These are phyloP conservation scores for Paramormyrops kingsleyae DNA, from an alignment of 2,113 vertebrate genomes.

Conservation along the genomic window DNA sequence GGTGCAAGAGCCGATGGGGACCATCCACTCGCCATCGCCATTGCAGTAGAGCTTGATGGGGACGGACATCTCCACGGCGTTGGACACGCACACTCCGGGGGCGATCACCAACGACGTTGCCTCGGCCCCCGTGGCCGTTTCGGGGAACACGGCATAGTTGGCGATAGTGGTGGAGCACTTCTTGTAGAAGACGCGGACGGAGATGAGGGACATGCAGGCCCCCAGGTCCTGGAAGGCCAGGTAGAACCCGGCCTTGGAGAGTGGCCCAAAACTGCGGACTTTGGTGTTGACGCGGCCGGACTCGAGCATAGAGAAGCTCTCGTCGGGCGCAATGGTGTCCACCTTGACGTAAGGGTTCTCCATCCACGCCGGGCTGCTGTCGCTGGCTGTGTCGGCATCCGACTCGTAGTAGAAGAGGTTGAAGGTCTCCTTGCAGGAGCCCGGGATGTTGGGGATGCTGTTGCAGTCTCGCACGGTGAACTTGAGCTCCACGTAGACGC, in stretches of 20 bases:
- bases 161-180: conserved; percentile 92
- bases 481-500: conserved; percentile 92
- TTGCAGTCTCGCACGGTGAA: conserved; percentile 94
- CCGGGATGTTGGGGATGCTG: conserved; percentile 93
- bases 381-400: conserved; percentile 85
- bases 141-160: conserved; percentile 91
- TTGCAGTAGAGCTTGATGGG: conserved; percentile 97
- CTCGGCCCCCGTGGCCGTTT: conserved; percentile 91
- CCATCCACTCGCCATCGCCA: conserved; percentile 96
- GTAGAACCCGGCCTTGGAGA: conserved; percentile 95
- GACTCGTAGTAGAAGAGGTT: conserved; percentile 97
- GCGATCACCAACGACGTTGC: conserved; percentile 94
- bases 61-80: conserved; percentile 86
- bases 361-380: conserved; percentile 95
- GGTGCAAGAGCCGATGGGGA: conserved; percentile 89
- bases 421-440: conserved; percentile 98
- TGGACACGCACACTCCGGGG: conserved; percentile 85
- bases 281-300: conserved; percentile 88
- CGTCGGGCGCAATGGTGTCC: conserved; percentile 95
- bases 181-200: conserved; percentile 92
- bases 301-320: conserved; percentile 92
- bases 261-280: conserved; percentile 91
- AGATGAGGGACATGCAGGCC: conserved; percentile 96
- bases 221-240: conserved; percentile 96
- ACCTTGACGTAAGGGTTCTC: conserved; percentile 97